These are phyloP conservation scores for Erythrolamprus reginae DNA, from an alignment of 2,113 vertebrate genomes.

Conservation along the genomic window DNA sequence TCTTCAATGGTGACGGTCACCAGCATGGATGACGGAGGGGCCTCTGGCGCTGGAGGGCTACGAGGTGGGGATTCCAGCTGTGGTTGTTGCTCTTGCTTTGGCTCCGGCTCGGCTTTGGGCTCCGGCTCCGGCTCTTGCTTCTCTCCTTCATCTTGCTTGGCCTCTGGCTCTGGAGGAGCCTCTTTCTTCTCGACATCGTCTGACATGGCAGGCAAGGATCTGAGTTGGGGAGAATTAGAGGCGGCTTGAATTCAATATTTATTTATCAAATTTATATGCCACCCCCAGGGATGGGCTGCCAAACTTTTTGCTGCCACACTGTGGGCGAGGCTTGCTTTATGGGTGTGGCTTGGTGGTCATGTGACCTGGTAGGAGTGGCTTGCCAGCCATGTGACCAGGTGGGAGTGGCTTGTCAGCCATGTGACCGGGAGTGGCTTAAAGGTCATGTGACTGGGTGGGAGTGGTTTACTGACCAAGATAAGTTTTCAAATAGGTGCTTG, in stretches of 20 bases:
- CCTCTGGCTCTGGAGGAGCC: neutral
- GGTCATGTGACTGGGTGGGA: no score
- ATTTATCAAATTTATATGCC: no score
- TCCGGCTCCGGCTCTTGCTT: neutral
- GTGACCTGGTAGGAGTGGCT: no score
- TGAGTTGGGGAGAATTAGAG: neutral
- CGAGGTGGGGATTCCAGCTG: neutral
- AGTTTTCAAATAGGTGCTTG: no score
- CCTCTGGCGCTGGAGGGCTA: constrained; percentile 29
- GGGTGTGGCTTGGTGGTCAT: no score
- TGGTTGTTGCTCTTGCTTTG: neutral
- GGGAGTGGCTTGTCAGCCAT: no score
- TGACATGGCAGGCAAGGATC: constrained; percentile 8
- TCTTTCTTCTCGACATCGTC: constrained; percentile 2
- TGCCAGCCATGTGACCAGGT: no score
- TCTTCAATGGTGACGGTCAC: constrained; percentile 58
- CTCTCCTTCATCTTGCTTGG: neutral
- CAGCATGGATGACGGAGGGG: constrained; percentile 37
- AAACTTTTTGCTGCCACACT: no score
- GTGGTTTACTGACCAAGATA: no score
- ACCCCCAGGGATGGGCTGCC: no score
- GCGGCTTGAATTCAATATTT: neutral
- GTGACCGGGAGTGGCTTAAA: no score
- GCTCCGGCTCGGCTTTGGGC: neutral
- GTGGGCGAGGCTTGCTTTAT: no score